Conservation (phyloP, 2,888 invertebrate species). For the Matsumyia berberina region DNA sequence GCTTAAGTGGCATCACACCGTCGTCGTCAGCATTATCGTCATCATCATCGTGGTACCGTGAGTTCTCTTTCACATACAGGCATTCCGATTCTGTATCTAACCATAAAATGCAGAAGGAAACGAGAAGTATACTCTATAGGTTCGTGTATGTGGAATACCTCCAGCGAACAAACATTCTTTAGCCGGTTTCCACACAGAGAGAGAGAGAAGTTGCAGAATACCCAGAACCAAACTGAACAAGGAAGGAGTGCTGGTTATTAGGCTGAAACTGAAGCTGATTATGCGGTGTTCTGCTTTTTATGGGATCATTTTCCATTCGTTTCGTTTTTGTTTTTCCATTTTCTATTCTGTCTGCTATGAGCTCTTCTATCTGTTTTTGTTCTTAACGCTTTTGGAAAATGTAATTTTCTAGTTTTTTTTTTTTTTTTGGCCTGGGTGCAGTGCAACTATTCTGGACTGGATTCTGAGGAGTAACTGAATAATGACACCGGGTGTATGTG, state of each 20-base stretch:
- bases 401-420: conserved; percentile 38
- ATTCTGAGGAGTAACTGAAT: conserved; percentile 8
- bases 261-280: conserved; percentile 75
- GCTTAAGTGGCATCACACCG: conserved; percentile 72
- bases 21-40: conserved; percentile 52
- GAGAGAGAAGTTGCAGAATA: conserved; percentile 42
- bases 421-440: conserved; percentile 50
- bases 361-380: conserved; percentile 40
- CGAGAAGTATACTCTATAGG: conserved; percentile 33
- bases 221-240: conserved; percentile 32
- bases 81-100: conserved; percentile 65
- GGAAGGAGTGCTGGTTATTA: conserved; percentile 68
- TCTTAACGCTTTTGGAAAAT: conserved; percentile 59
- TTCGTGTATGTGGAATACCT: conserved; percentile 41
- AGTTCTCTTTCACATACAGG: conserved; percentile 47
- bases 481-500: background rate
- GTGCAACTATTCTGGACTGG: conserved; percentile 28
- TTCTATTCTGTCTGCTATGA: conserved; percentile 47
- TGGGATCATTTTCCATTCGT: conserved; percentile 66
- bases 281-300: conserved; percentile 75
- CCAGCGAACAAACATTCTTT: conserved; percentile 62
- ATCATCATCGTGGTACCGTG: conserved; percentile 28
- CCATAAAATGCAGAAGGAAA: conserved; percentile 66
- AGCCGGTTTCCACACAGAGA: conserved; percentile 30
- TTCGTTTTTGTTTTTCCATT: conserved; percentile 26